Evolutionary conservation across 2,113 vertebrate species (phyloP), one percentile per base, ranked within the genome.

Genomic region (Picathartes gymnocephalus): DNA sequence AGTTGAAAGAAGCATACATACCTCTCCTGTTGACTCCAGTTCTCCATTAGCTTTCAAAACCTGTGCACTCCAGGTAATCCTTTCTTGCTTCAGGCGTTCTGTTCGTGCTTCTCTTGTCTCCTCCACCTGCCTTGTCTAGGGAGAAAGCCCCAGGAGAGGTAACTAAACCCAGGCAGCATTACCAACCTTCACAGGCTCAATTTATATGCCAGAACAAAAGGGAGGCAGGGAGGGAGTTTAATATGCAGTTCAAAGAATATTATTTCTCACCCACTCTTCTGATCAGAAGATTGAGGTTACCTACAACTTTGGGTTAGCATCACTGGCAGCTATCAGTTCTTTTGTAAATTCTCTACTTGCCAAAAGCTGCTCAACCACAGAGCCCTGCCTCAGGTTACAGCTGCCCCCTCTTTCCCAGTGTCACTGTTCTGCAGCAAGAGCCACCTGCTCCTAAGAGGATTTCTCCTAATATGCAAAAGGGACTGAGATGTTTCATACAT

Each of bases 1-100:
- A 80, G 37, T 65, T 68, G 35, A n/a, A 79, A 80, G 51, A 54
- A 89, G 64, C 50, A 33, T 39, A 95, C 97, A 1, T 72, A 99
- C 99, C 98, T 99, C 98, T 91, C 92, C 86, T 48, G 93, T 44
- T 47, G 93, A 58, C 61, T 94, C 62, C 88, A 71, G 20, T 56
- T 91, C 68, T 86, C 35, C 40, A 33, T 79, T 78, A 24, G 3
- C 61, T 65, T 98, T 95, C 62, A 95, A 57, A 9, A 85, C 94
- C 80, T 96, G 97, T 45, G 86, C 68, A 31, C 96, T 93, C 54
- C 98, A 97, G 25, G 97, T 39, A 15, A 13, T 56, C 3, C 81
- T 97, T 95, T 99, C 98, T 48, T 88, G 90, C 92, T 98, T 98
- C 53, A 99, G 65, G 62, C 98, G 98, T 78, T 98, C 97, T 7